Base-by-base conservation (phyloP, 2,888 invertebrate species). In the Archaeoteleia sp. region DNA sequence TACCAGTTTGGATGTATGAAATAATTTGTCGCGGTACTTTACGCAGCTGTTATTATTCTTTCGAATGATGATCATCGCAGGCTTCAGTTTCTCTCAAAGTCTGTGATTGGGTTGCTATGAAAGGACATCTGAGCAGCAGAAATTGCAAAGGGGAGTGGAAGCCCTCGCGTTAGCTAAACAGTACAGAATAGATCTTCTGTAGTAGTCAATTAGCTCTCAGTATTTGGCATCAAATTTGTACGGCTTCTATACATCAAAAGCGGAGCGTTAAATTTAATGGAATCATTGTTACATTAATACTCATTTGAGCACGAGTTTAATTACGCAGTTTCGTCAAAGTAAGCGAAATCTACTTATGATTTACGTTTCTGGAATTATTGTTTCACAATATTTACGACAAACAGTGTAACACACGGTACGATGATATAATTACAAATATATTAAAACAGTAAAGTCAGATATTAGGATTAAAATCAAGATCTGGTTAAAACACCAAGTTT, bases 131-230 rank as follows among this genome's bases (percentile, higher is more conserved):
- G 20, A 29, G 14, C 14, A 25, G n/a, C 20, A 42, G 49, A 46
- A 58, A 68, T 54, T 46, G 43, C 48, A 14, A 57, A 54, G 49
- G 57, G 54, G 65, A 70, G 69, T 70, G 70, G 78, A 78, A 78
- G 74, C 77, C 78, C 58, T 57, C 37, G 65, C 72, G 60, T 73
- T 76, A 66, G 62, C 43, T 70, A 74, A 78, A 75, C 74, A 72
- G 55, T 29, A 67, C 67, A 49, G 66, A 29, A 57, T 48, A 71
- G 67, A 73, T 73, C 73, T 73, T 74, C 72, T 48, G 70, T 72
- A 46, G 61, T 53, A 71, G 72, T 63, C 75, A 79, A 79, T 79
- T 79, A 79, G 75, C 67, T 46, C 71, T 54, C 62, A 34, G 48
- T 65, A 65, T 69, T 71, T 73, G 67, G 63, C 69, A 66, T 69